Base-by-base conservation (phyloP, 2,888 invertebrate genomes). In the Oxystoma pomonae region DNA sequence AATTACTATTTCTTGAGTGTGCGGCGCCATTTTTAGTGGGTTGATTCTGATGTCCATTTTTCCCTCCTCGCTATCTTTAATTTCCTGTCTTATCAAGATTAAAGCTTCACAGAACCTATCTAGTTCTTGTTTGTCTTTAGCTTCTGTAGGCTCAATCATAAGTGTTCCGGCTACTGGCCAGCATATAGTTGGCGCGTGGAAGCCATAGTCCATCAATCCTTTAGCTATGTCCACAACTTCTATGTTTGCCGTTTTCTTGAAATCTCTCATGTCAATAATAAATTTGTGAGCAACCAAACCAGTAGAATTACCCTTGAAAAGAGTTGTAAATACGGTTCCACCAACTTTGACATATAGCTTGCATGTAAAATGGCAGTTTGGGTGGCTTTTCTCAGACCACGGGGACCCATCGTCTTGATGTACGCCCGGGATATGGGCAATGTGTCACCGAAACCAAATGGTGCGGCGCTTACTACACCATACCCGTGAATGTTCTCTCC, bases 401-500 rank as follows among this genome's bases (percentile, higher is more conserved):
- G 85, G 0, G 91, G 89, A 1, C 98, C 99, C 98, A 99, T 98
- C 89, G 99, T 91, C 84, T 89, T 83, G 50, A 85, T 83, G 69
- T 98, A 98, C 0, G 97, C 94, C 98, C 98, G 99, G 1, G 98
- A 98, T 72, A 99, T 99, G 0, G 99, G 98, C 49, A 99, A 82
- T 76, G 99, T 99, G 1, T 95, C 94, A 7, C 97, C 94, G 0
- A 98, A 98, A 35, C 99, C 99, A 76, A 89, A 99, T 0, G 98
- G 98, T 0, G 98, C 98, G 0, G 98, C 95, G 65, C 96, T 96
- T 1, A 99, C 96, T 0, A 94, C 92, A 0, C 95, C 96, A 73
- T 90, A 91, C 1, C 85, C 84, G 9, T 84, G 85, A 59, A 85
- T 85, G 1, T 85, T 83, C 51, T 86, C 86, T 19, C 86, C 87